Conservation (phyloP, 2,797 vertebrate genomes). For the Epinephelus coioides region DNA sequence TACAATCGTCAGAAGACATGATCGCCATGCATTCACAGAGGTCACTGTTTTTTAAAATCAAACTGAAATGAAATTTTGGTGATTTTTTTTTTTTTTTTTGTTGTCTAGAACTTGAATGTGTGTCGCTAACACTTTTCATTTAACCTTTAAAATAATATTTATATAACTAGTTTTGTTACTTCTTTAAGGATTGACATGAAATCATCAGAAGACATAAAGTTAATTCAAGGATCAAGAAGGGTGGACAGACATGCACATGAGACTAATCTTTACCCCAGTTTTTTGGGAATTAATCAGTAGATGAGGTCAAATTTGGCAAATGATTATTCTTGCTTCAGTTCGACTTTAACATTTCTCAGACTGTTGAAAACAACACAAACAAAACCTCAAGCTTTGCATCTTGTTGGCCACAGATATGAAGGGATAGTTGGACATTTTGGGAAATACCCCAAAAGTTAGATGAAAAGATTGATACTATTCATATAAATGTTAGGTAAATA, state of each 20-base stretch:
- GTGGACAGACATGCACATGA: slow-evolving; percentile 26
- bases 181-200: slow-evolving; percentile 28
- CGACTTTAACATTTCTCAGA: slow-evolving; percentile 21
- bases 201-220: slow-evolving; percentile 21
- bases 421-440: slow-evolving; percentile 5
- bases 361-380: slow-evolving; percentile 24
- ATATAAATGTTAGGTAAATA: not conserved
- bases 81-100: slow-evolving; percentile 5
- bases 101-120: slow-evolving; percentile 66
- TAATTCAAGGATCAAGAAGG: slow-evolving; percentile 29
- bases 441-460: not conserved
- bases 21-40: slow-evolving; percentile 35
- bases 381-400: slow-evolving; percentile 26
- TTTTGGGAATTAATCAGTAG: slow-evolving; percentile 9
- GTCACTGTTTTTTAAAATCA: slow-evolving; percentile 48
- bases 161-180: slow-evolving; percentile 48
- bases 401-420: slow-evolving; percentile 12
- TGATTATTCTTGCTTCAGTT: slow-evolving; percentile 25
- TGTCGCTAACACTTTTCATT: slow-evolving; percentile 55
- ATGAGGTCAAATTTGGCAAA: slow-evolving; percentile 22
- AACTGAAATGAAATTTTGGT: slow-evolving; percentile 47
- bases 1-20: slow-evolving; percentile 75
- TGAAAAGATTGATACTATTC: not conserved
- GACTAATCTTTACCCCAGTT: slow-evolving; percentile 16
- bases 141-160: slow-evolving; percentile 58